A percentile compares a stretch with the other conserved stretches of the same genome.
phyloP scores from a whole-genome alignment of 2,113 vertebrate species.

The Heptranchias perlo region DNA sequence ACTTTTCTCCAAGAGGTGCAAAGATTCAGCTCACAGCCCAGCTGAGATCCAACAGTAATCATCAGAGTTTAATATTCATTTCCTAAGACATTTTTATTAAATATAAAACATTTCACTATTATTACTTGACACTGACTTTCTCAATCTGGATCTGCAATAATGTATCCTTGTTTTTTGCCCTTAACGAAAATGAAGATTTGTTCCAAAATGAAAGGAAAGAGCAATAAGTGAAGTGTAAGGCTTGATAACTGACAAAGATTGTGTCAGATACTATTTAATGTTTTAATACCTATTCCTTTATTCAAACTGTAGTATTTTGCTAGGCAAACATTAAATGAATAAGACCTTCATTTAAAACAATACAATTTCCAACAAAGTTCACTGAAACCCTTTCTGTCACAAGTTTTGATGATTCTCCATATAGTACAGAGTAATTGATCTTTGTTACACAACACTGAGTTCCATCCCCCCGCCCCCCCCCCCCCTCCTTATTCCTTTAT shows the following conservation, averaged over 20 bases:
- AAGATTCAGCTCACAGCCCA: slow-evolving; percentile 1
- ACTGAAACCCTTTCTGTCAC: neutral
- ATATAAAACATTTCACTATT: neutral
- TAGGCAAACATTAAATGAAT: neutral
- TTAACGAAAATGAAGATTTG: neutral
- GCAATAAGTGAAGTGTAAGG: neutral
- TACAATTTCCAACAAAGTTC: neutral
- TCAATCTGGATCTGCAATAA: neutral
- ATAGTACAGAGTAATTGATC: neutral
- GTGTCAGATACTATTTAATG: neutral
- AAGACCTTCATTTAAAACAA: neutral
- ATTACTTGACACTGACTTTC: neutral
- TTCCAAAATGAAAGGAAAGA: neutral
- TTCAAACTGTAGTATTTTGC: neutral
- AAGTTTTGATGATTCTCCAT: too few relatives aligned
- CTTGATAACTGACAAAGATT: neutral
- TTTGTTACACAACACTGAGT: neutral
- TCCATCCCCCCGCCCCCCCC: neutral
- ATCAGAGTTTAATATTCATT: neutral
- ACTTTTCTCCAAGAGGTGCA: neutral
- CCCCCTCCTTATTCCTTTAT: neutral
- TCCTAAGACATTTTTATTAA: neutral
- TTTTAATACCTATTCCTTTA: neutral
- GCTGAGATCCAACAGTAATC: neutral
- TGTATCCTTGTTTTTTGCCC: neutral